Percentiles rank a stretch among this genome's conserved stretches.
Evolutionary conservation across 2,888 invertebrate species (phyloP).

Genomic region (Cephonodes hylas): DNA sequence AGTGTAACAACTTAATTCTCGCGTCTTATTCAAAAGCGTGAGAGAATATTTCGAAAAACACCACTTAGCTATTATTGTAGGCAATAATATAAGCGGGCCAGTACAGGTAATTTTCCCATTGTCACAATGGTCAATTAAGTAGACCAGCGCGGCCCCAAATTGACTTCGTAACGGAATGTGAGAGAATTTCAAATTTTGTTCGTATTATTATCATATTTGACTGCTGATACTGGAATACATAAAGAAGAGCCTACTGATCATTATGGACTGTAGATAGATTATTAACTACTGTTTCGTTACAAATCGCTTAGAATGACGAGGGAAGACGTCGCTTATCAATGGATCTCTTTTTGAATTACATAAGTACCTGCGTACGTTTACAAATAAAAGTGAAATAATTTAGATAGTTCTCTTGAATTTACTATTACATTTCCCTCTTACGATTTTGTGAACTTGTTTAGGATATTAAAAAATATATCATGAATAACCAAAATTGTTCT

Average conservation of each 20-base stretch:
- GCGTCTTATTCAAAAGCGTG: conserved; percentile 54
- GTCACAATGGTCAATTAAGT: conserved; percentile 76
- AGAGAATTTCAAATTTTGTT: conserved; percentile 47
- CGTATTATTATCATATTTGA: conserved; percentile 1
- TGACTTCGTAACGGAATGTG: conserved; percentile 50
- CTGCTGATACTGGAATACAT: background rate
- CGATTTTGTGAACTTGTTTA: too few relatives aligned
- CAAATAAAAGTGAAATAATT: too few relatives aligned
- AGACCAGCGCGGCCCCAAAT: conserved; percentile 52
- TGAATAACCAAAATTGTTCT: too few relatives aligned
- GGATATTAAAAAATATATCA: too few relatives aligned
- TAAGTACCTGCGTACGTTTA: too few relatives aligned
- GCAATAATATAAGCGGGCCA: conserved; percentile 67
- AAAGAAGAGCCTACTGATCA: background rate
- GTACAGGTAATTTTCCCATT: conserved; percentile 64
- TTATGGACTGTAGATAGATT: too few relatives aligned
- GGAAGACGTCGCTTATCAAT: too few relatives aligned
- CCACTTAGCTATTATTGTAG: conserved; percentile 50
- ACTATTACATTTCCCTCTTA: too few relatives aligned
- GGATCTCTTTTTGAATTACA: too few relatives aligned
- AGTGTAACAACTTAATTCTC: background rate
- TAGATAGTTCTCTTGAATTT: too few relatives aligned
- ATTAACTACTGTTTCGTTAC: too few relatives aligned
- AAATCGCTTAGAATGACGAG: too few relatives aligned
- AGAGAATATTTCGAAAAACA: conserved; percentile 68